Evolutionary conservation across 2,113 vertebrate genomes (phyloP).

Genomic region (Eira barbara): DNA sequence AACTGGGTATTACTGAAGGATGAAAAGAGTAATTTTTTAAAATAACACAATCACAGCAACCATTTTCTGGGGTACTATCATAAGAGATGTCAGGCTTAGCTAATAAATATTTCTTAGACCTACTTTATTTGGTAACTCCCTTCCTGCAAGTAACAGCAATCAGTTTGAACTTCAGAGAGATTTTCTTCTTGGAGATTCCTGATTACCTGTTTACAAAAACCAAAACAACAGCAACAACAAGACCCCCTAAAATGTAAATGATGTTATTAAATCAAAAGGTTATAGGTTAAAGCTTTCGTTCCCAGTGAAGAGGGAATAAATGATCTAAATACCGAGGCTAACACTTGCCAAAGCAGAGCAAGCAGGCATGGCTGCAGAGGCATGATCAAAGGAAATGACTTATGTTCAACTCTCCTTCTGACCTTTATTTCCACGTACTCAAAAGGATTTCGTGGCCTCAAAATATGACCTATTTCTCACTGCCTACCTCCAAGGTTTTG

Average conservation of each 20-base stretch:
- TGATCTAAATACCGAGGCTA: neutral
- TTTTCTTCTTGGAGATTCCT: neutral
- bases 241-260: neutral
- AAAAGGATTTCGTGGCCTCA: neutral
- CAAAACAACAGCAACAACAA: neutral
- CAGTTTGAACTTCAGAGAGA: neutral
- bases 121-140: neutral
- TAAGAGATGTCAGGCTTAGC: neutral
- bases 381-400: neutral
- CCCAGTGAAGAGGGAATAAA: neutral
- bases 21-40: neutral
- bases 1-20: neutral
- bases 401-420: neutral
- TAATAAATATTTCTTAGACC: neutral
- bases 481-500: neutral
- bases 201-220: neutral
- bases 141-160: neutral
- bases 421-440: neutral
- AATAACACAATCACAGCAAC: neutral
- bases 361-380: neutral
- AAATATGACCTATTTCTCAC: neutral
- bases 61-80: neutral
- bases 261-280: neutral
- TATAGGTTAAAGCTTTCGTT: neutral
- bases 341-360: neutral